Base-by-base conservation (phyloP, 2,113 vertebrate species). In the Bungarus multicinctus region DNA sequence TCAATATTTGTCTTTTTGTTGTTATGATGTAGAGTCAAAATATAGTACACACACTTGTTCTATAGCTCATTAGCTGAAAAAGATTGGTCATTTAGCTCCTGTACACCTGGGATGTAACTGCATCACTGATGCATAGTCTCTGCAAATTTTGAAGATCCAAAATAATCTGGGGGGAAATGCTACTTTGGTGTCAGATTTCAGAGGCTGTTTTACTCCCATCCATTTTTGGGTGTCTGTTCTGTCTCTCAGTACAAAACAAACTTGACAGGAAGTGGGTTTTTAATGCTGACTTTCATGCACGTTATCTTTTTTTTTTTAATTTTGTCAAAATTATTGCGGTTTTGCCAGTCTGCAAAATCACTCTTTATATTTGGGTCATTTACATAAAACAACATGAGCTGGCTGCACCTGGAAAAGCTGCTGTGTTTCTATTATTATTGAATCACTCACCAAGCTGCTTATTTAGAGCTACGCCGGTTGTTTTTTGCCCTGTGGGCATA, bases 361-460 rank as follows among this genome's bases (percentile, higher is more conserved):
- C 87, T 90, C 90, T 57, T 89, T 89, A 94, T 90, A 87, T 5
- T 30, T 92, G 0, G 57, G 20, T 50, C 64, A 87, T 96, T 97
- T 95, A 86, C 92, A 93, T 91, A 89, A 86, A 96, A 92, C 93
- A 96, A 92, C 92, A 95, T 58, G 92, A 92, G 90, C 25, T 52
- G 27, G 11, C 43, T 88, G 54, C 45, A 93, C 86, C 93, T 95
- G 86, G 91, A n/a, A 39, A 55, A 94, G 94, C 30, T 47, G 45
- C 30, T 85, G 88, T 34, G 45, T 57, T 47, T 94, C 85, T 58
- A 57, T 55, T 47, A 58, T 64, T 34, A 43, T 93, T 95, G 53
- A 92, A 85, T 89, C 39, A 10, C 27, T 94, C 91, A 54, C 92
- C 57, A 93, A 93, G 52, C 81, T 81, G 34, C 85, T 25, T 53